Evolutionary conservation across 1,140 invertebrate species (phyloP).

Genomic region (Melitaea cinxia): DNA sequence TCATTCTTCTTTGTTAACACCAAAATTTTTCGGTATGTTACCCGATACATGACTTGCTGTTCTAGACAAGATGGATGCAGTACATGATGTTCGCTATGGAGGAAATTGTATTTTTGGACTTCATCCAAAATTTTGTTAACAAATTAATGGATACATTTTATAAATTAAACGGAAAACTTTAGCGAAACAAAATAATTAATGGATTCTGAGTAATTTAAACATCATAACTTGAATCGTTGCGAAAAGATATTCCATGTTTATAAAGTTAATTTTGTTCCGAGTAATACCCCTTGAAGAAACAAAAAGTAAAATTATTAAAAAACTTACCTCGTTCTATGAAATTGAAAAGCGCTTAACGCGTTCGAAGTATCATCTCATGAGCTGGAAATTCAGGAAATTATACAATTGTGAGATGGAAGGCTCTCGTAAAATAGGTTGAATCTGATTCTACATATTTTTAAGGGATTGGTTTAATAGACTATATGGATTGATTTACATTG

Average conservation of each 20-base stretch:
- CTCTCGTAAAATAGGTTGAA: neutral
- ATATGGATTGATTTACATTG: no score
- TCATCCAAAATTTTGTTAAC: slow-evolving; percentile 26
- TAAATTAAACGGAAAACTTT: slow-evolving; percentile 18
- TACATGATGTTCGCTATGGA: slow-evolving; percentile 13
- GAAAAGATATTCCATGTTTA: neutral
- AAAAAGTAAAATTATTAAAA: slow-evolving; percentile 3
- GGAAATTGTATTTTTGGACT: slow-evolving; percentile 30
- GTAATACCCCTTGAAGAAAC: neutral
- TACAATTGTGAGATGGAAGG: neutral
- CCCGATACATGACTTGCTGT: slow-evolving; percentile 29
- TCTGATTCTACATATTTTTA: neutral
- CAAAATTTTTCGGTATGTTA: slow-evolving; percentile 26
- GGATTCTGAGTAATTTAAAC: neutral
- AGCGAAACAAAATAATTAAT: slow-evolving; percentile 24
- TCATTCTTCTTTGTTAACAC: slow-evolving; percentile 20
- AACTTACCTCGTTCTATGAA: neutral
- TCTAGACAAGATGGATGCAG: slow-evolving; percentile 31
- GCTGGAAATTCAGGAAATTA: slow-evolving; percentile 3
- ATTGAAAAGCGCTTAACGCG: neutral
- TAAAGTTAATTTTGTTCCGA: neutral
- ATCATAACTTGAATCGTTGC: slow-evolving; percentile 5
- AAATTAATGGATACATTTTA: slow-evolving; percentile 31
- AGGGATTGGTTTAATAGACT: neutral
- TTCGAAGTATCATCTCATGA: neutral